phyloP scores from a whole-genome alignment of 1,140 invertebrate genomes.

The Nilaparvata lugens region DNA sequence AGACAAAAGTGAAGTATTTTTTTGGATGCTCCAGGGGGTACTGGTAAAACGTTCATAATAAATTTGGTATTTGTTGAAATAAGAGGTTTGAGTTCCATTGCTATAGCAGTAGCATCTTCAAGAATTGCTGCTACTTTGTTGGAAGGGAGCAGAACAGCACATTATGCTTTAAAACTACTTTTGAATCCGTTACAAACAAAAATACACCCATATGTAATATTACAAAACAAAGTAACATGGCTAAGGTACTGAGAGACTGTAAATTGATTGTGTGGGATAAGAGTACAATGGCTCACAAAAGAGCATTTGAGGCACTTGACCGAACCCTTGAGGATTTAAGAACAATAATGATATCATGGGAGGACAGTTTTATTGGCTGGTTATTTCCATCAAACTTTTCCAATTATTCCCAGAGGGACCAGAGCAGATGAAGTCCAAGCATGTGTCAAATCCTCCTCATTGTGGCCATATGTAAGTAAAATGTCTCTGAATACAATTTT shows the following conservation, averaged over 20 bases:
- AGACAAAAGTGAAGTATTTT: no score
- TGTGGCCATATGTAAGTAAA: constrained; percentile 35
- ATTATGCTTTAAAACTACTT: constrained; percentile 41
- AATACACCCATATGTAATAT: constrained; percentile 34
- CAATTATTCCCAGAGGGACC: constrained; percentile 34
- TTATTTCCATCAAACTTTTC: constrained; percentile 31
- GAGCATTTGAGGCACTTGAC: constrained; percentile 30
- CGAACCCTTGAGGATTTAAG: constrained; percentile 29
- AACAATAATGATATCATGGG: constrained; percentile 28
- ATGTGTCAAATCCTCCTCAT: constrained; percentile 36
- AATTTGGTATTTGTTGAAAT: no score
- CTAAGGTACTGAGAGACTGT: constrained; percentile 26
- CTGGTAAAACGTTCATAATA: no score
- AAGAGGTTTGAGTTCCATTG: no score
- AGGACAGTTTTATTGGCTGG: constrained; percentile 30
- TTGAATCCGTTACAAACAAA: constrained; percentile 25
- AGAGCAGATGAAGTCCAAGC: constrained; percentile 36
- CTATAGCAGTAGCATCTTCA: constrained; percentile 36
- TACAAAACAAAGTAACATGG: constrained; percentile 21
- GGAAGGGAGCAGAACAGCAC: constrained; percentile 39
- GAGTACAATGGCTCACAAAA: constrained; percentile 32
- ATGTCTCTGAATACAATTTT: no score
- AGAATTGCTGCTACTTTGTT: constrained; percentile 39
- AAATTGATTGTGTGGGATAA: constrained; percentile 36
- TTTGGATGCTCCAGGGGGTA: no score